Conservation (phyloP, 2,797 vertebrate species). For the Erethizon dorsatum region DNA sequence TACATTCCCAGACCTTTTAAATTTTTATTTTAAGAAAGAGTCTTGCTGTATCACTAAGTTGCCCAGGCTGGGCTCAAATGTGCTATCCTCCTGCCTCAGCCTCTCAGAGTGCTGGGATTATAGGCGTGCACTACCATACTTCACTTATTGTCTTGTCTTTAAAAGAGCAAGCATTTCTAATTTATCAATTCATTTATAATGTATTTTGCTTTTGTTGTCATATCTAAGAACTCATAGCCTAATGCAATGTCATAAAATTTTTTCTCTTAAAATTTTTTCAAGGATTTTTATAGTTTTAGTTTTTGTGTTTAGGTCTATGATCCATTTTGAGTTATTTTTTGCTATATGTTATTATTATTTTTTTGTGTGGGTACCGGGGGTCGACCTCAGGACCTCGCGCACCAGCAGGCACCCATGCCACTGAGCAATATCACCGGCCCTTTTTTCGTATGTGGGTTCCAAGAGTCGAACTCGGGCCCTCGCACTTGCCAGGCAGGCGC, state of each 20-base stretch:
- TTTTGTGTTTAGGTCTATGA: constrained; percentile 2
- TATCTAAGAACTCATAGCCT: neutral
- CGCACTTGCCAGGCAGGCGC: no score
- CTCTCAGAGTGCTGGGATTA: neutral
- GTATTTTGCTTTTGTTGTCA: neutral
- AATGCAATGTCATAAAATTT: neutral
- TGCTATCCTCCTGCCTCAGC: neutral
- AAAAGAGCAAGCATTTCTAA: neutral
- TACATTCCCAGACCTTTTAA: neutral
- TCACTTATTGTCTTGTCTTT: neutral
- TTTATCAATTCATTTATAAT: neutral
- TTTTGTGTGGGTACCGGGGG: no score
- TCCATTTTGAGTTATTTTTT: constrained; percentile 20
- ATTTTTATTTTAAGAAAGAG: neutral
- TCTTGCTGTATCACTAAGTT: neutral
- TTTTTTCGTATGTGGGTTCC: no score
- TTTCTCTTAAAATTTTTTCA: constrained; percentile 8
- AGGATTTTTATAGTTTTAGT: neutral
- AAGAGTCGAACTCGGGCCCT: no score
- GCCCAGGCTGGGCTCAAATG: neutral
- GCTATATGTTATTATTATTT: no score
- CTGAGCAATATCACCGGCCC: no score
- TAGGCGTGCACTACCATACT: neutral
- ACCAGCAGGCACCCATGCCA: no score
- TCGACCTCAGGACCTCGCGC: no score